A percentile compares a stretch with the other conserved stretches of the same genome.
These are phyloP conservation scores for Leuciscus idus DNA, from an alignment of 2,113 vertebrate species.

Conservation along the genomic window DNA sequence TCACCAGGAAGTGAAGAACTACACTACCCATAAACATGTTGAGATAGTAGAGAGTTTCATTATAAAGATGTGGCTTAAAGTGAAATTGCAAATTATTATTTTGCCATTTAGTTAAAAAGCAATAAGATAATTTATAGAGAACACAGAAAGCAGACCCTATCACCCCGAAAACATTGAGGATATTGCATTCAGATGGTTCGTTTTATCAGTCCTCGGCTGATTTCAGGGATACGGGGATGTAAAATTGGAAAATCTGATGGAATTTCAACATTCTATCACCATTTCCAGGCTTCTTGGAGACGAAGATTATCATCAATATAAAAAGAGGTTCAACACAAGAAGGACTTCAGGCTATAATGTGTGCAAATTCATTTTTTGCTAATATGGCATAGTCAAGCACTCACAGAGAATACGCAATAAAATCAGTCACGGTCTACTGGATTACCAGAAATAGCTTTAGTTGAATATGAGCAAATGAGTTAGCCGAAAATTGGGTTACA, in stretches of 20 bases:
- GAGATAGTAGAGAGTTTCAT: background rate
- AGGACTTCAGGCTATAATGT: conserved; percentile 47
- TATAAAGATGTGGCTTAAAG: background rate
- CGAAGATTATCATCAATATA: conserved; percentile 64
- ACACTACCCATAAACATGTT: background rate
- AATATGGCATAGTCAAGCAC: conserved; percentile 33
- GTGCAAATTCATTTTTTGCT: conserved; percentile 50
- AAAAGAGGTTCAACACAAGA: conserved; percentile 54
- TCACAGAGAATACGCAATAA: conserved; percentile 31
- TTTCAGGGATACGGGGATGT: conserved; percentile 49
- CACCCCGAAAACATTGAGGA: conserved; percentile 17
- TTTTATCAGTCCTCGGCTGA: conserved; percentile 61
- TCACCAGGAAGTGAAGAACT: background rate
- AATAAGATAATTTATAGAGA: background rate
- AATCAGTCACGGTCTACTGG: conserved; percentile 41
- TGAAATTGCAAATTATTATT: background rate
- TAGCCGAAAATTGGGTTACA: background rate
- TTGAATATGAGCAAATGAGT: conserved; percentile 18
- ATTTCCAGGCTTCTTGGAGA: conserved; percentile 49
- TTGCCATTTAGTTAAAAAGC: conserved; percentile 11
- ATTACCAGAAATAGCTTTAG: conserved; percentile 33
- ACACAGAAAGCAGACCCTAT: conserved; percentile 5
- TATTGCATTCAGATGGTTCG: conserved; percentile 56
- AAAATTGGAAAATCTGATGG: conserved; percentile 57
- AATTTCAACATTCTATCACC: conserved; percentile 69